phyloP scores from a whole-genome alignment of 2,888 invertebrate species.

The Limnephilus marmoratus region DNA sequence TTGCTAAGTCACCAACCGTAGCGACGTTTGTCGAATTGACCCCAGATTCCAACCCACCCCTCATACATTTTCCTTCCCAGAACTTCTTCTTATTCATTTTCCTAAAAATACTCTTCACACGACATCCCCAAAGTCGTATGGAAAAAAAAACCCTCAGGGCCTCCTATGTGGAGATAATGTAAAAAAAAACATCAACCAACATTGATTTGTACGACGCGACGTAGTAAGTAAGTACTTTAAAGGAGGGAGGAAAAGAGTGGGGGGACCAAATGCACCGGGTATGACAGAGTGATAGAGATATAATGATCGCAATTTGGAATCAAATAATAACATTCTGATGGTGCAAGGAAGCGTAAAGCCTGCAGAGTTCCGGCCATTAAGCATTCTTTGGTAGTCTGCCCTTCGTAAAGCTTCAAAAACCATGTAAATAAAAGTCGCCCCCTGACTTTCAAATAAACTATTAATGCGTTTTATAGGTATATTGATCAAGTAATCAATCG shows the following conservation, averaged over 20 bases:
- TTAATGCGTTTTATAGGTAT: background rate
- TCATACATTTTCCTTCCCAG: no score
- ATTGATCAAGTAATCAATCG: background rate
- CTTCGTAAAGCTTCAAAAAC: background rate
- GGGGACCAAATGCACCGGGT: background rate
- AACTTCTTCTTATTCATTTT: no score
- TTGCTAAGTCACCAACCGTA: no score
- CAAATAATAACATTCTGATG: background rate
- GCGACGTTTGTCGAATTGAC: no score
- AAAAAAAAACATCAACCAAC: no score
- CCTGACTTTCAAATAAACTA: background rate
- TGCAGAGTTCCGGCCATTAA: background rate
- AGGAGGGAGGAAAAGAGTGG: background rate
- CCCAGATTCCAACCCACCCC: no score
- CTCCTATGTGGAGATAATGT: no score
- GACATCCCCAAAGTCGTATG: no score
- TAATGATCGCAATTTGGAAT: background rate
- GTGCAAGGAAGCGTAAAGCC: constrained; percentile 1
- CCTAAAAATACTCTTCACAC: no score
- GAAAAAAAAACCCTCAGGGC: no score
- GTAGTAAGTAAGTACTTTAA: background rate
- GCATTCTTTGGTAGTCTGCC: background rate
- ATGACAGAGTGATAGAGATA: background rate
- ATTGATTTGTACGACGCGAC: no score
- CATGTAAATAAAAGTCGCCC: background rate